A percentile compares a stretch with the other conserved stretches of the same genome.
Conservation (phyloP, 2,797 vertebrate genomes). For the Rhinophrynus dorsalis region DNA sequence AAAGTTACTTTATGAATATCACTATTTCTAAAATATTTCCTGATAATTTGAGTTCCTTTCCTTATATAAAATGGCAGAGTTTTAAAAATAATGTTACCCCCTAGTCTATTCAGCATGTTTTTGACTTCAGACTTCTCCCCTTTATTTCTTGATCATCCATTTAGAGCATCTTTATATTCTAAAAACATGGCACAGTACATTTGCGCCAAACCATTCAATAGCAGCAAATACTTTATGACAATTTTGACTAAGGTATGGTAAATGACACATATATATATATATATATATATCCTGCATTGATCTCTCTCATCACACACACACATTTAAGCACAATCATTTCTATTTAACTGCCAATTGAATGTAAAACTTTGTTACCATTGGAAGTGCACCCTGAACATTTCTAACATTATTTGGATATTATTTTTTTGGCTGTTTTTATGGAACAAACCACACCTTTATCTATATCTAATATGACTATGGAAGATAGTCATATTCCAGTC, state of each 20-base stretch:
- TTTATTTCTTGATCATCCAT: slow-evolving; percentile 39
- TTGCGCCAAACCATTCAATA: slow-evolving; percentile 9
- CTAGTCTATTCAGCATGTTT: slow-evolving; percentile 17
- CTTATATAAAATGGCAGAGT: neutral
- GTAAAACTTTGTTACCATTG: neutral
- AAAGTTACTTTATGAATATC: too few species aligned
- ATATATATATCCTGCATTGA: slow-evolving; percentile 20
- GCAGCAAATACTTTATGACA: slow-evolving; percentile 11
- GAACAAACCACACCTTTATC: too few species aligned
- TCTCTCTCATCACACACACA: slow-evolving; percentile 8
- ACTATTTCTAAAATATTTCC: too few species aligned
- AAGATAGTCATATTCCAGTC: too few species aligned
- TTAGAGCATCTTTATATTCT: slow-evolving; percentile 11
- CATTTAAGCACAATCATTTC: neutral
- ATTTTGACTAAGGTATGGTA: slow-evolving; percentile 13
- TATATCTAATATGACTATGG: too few species aligned
- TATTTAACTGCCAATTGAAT: slow-evolving; percentile 2
- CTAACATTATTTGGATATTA: too few species aligned
- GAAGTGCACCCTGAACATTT: too few species aligned
- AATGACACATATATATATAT: slow-evolving; percentile 8
- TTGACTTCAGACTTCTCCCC: slow-evolving; percentile 4
- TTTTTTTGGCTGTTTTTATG: too few species aligned
- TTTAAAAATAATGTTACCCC: neutral
- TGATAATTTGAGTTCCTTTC: too few species aligned
- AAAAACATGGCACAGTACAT: slow-evolving; percentile 17